These are phyloP conservation scores for Trochalopteron elliotii DNA, from an alignment of 2,113 vertebrate genomes.

Conservation along the genomic window DNA sequence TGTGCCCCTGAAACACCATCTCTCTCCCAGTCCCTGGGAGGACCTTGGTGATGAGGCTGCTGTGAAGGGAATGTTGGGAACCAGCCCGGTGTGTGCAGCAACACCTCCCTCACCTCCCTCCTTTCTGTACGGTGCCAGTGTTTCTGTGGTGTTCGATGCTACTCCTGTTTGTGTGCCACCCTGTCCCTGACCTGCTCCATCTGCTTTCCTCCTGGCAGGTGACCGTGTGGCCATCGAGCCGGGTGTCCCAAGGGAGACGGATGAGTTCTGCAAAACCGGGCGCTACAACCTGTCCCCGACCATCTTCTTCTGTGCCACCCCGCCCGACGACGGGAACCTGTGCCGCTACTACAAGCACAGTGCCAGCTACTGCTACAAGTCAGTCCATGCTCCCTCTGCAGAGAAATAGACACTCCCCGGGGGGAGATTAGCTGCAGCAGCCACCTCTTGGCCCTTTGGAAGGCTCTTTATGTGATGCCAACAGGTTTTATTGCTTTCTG, in stretches of 20 bases:
- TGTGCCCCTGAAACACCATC: background rate
- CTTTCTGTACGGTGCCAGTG: background rate
- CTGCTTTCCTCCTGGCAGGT: conserved; percentile 71
- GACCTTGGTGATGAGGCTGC: background rate
- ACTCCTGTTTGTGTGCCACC: background rate
- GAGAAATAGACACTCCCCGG: background rate
- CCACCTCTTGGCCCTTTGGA: background rate
- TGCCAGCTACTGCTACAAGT: conserved; percentile 96
- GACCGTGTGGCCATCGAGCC: conserved; percentile 95
- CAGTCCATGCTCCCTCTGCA: conserved; percentile 12
- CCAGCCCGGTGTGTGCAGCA: background rate
- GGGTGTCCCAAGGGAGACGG: conserved; percentile 84
- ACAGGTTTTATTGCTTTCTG: background rate
- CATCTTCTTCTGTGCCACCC: conserved; percentile 94
- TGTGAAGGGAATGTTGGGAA: background rate
- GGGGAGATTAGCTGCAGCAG: background rate
- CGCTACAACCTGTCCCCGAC: conserved; percentile 92
- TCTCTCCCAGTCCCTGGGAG: background rate
- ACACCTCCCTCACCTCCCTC: background rate
- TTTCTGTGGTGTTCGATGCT: background rate
- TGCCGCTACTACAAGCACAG: conserved; percentile 90
- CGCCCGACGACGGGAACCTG: conserved; percentile 91
- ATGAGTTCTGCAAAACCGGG: conserved; percentile 90
- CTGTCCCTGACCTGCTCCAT: background rate
- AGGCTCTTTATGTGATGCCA: background rate